These are phyloP conservation scores for Kryptolebias marmoratus DNA, from an alignment of 2,113 vertebrate genomes.

Conservation along the genomic window DNA sequence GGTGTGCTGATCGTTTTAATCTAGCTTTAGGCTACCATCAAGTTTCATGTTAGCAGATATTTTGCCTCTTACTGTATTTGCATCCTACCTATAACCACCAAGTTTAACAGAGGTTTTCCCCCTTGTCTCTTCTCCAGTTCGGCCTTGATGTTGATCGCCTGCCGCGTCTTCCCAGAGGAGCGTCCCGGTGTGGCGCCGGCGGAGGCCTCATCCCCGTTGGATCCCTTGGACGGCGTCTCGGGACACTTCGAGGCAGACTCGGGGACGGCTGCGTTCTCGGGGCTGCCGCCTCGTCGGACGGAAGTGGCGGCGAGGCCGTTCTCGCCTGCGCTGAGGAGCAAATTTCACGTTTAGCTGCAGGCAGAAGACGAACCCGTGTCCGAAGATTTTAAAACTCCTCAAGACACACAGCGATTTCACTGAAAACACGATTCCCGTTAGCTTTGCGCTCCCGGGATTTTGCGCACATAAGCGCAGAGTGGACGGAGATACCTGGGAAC, in stretches of 20 bases:
- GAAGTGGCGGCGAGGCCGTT: conserved; percentile 76
- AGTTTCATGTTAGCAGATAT: background rate
- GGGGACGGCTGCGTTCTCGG: conserved; percentile 70
- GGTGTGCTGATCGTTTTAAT: background rate
- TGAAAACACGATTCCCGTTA: too few species aligned
- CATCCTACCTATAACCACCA: conserved; percentile 94
- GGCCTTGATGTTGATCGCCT: conserved; percentile 88
- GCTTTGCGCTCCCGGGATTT: too few species aligned
- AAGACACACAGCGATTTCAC: too few species aligned
- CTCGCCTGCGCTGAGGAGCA: conserved; percentile 78
- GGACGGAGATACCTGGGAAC: conserved; percentile 87
- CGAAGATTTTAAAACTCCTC: too few species aligned
- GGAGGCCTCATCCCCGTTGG: conserved; percentile 75
- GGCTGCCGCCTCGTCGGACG: conserved; percentile 76
- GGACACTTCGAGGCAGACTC: conserved; percentile 66
- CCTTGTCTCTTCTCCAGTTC: conserved; percentile 96
- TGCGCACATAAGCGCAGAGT: background rate
- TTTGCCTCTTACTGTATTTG: background rate
- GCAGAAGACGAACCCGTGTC: background rate
- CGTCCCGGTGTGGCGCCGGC: conserved; percentile 77
- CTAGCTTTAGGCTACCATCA: background rate
- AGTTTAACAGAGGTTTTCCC: conserved; percentile 93
- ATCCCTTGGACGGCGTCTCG: conserved; percentile 75
- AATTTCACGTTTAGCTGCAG: conserved; percentile 3
- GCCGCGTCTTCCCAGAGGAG: conserved; percentile 85